Evolutionary conservation across 2,888 invertebrate species (phyloP).

Genomic region (Aplocera efformata): DNA sequence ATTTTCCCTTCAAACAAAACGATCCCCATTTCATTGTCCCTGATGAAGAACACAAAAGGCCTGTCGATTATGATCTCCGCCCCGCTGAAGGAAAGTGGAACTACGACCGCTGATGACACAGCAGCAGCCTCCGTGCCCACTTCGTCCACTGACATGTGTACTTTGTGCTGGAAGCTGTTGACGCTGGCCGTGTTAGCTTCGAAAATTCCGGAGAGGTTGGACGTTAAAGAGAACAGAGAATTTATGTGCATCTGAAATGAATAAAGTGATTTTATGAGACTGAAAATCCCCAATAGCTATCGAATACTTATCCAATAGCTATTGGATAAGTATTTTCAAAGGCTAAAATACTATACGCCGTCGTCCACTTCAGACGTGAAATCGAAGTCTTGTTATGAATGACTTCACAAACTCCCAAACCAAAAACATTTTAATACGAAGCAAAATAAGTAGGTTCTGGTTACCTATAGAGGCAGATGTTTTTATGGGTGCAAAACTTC

Average conservation of each 20-base stretch:
- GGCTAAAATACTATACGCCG: no score
- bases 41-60: conserved; percentile 84
- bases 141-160: conserved; percentile 83
- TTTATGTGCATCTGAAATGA: conserved; percentile 79
- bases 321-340: no score
- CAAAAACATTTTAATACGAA: no score
- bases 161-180: conserved; percentile 81
- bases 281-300: no score
- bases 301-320: no score
- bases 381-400: no score
- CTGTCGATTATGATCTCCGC: conserved; percentile 78
- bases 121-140: conserved; percentile 84
- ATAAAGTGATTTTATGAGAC: no score
- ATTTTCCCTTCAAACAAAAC: conserved; percentile 84
- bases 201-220: conserved; percentile 81
- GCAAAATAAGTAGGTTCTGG: no score
- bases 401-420: no score
- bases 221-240: conserved; percentile 75
- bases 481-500: no score
- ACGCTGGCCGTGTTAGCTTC: conserved; percentile 60
- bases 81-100: conserved; percentile 81
- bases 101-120: conserved; percentile 78
- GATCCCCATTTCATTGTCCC: conserved; percentile 73
- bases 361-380: no score
- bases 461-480: no score